A percentile compares a stretch with the other conserved stretches of the same genome.
Conservation (phyloP, 2,113 vertebrate genomes). For the Mormoops blainvillei region DNA sequence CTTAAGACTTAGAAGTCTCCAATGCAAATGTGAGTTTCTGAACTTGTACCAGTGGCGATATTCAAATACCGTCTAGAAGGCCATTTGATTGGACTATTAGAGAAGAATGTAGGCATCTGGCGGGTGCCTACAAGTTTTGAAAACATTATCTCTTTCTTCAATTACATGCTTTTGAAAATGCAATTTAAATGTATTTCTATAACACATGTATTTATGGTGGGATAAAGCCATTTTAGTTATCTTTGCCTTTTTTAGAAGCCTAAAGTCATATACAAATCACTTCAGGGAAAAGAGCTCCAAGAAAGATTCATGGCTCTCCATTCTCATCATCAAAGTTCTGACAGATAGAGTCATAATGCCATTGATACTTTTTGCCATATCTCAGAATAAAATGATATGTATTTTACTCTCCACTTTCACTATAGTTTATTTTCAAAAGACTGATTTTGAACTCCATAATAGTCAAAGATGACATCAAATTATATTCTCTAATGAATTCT, state of each 20-base stretch:
- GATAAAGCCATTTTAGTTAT: not conserved
- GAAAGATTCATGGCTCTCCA: not conserved
- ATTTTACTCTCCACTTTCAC: not conserved
- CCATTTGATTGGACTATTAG: not conserved
- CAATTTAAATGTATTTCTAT: not conserved
- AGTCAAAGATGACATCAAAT: not conserved
- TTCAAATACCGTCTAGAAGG: not conserved
- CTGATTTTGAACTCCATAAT: not conserved
- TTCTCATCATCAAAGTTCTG: not conserved
- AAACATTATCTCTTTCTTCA: constrained; percentile 27
- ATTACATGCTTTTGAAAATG: not conserved
- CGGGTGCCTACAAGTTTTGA: not conserved
- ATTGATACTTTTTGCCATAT: not conserved
- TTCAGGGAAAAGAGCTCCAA: not conserved
- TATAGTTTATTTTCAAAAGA: not conserved
- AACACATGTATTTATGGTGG: not conserved
- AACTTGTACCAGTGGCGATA: not conserved
- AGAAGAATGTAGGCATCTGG: not conserved
- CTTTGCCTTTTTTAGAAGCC: not conserved
- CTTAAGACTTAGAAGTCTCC: not conserved
- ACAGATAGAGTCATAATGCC: not conserved
- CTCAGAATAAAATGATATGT: not conserved
- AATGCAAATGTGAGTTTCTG: not conserved
- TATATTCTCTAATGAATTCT: not conserved
- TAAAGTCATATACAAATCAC: not conserved